These are phyloP conservation scores for Papilio polytes DNA, from an alignment of 1,140 invertebrate genomes.

Conservation along the genomic window DNA sequence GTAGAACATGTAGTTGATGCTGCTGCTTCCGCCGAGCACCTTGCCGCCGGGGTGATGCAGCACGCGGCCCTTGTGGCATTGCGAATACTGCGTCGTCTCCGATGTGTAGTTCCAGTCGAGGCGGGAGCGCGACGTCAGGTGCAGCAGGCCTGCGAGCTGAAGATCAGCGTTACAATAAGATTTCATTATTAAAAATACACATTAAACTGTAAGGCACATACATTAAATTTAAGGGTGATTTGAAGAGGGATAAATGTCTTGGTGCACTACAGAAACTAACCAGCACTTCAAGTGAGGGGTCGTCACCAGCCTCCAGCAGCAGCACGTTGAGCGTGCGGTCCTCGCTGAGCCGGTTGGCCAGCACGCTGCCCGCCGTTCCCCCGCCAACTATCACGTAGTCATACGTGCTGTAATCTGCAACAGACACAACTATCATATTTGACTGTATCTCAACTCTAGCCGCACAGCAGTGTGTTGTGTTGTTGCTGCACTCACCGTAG, in stretches of 20 bases:
- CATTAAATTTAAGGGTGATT: too few relatives aligned
- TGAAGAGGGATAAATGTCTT: slow-evolving; percentile 43
- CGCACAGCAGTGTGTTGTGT: neutral
- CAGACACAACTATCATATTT: neutral
- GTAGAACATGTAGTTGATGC: slow-evolving; percentile 88
- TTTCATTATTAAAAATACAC: too few relatives aligned
- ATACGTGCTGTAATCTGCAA: slow-evolving; percentile 46
- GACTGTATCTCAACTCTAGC: neutral
- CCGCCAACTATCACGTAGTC: slow-evolving; percentile 54
- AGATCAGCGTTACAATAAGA: too few relatives aligned
- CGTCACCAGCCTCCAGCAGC: slow-evolving; percentile 89
- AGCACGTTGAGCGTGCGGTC: slow-evolving; percentile 86
- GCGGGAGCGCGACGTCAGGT: slow-evolving; percentile 38
- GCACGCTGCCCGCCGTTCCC: slow-evolving; percentile 49
- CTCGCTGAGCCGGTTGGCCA: slow-evolving; percentile 85
- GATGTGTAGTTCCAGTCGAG: slow-evolving; percentile 90
- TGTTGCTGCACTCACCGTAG: slow-evolving; percentile 13
- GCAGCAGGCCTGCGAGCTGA: slow-evolving; percentile 45
- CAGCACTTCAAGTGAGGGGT: slow-evolving; percentile 56
- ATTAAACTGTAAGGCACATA: too few relatives aligned
- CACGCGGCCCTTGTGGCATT: slow-evolving; percentile 84
- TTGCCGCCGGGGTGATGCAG: slow-evolving; percentile 88
- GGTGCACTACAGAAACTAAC: slow-evolving; percentile 41
- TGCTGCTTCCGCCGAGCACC: slow-evolving; percentile 88
- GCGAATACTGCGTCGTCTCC: slow-evolving; percentile 86